A percentile compares a stretch with the other conserved stretches of the same genome.
Conservation (phyloP, 2,888 invertebrate species). For the Agrochola circellaris region DNA sequence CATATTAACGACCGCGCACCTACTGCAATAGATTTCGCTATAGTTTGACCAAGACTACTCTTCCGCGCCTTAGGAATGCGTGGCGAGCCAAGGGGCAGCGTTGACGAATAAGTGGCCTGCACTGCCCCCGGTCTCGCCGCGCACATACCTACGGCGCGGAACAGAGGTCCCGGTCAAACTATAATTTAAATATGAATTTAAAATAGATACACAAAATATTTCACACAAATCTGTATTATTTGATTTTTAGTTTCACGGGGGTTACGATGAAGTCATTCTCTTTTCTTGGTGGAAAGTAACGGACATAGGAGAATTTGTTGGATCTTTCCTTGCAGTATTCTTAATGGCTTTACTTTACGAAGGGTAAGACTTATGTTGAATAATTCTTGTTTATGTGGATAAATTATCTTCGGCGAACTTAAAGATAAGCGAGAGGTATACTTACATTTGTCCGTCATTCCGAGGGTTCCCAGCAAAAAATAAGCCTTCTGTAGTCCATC, state of each 20-base stretch:
- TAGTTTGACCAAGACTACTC: too few species aligned
- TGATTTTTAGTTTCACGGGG: conserved; percentile 95
- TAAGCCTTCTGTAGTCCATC: background rate
- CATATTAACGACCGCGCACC: background rate
- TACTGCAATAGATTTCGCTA: too few species aligned
- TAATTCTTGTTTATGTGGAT: conserved; percentile 22
- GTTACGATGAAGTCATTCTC: conserved; percentile 93
- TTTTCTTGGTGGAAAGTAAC: conserved; percentile 96
- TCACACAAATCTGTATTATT: conserved; percentile 22
- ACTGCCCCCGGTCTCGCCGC: too few species aligned
- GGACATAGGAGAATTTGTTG: conserved; percentile 94
- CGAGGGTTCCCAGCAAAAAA: background rate
- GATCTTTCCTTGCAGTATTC: conserved; percentile 97
- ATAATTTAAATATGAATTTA: background rate
- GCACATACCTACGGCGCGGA: too few species aligned
- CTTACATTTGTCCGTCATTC: background rate
- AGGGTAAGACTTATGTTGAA: conserved; percentile 91
- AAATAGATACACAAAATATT: background rate
- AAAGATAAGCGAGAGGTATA: background rate
- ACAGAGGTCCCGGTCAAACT: too few species aligned
- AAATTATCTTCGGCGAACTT: background rate
- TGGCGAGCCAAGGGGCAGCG: too few species aligned
- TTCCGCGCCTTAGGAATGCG: too few species aligned
- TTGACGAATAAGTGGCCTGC: too few species aligned
- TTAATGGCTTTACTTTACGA: conserved; percentile 98